phyloP scores from a whole-genome alignment of 2,113 vertebrate genomes.

The Hydrolagus affinis region DNA sequence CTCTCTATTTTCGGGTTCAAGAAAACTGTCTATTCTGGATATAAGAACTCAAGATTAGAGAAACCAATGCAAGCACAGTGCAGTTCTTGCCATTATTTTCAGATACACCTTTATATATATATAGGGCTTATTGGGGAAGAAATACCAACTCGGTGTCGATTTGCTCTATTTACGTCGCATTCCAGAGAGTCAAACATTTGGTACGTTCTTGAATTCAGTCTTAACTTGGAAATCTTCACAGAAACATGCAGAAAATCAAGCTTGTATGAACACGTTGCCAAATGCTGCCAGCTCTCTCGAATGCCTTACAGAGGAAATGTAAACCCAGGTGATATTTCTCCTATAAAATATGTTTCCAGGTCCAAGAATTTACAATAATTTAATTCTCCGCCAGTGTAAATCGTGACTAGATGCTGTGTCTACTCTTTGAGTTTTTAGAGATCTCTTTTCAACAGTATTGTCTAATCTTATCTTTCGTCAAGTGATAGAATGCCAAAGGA shows the following conservation, averaged over 20 bases:
- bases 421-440: neutral
- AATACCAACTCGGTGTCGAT: too few relatives aligned
- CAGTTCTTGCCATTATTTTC: neutral
- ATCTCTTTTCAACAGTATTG: neutral
- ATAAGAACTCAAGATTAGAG: neutral
- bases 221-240: neutral
- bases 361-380: neutral
- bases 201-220: neutral
- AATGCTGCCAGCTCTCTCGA: too few relatives aligned
- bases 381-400: neutral
- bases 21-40: neutral
- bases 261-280: neutral
- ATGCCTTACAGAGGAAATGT: too few relatives aligned
- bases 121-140: too few relatives aligned
- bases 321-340: too few relatives aligned
- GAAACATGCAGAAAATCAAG: neutral
- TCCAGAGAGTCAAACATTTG: neutral
- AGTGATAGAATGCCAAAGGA: neutral
- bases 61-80: too few relatives aligned
- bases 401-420: neutral
- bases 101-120: neutral
- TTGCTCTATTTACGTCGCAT: too few relatives aligned
- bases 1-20: neutral
- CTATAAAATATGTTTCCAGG: too few relatives aligned
- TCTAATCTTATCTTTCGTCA: slow-evolving; percentile 1